A percentile compares a stretch with the other conserved stretches of the same genome.
These are phyloP conservation scores for Alosa alosa DNA, from an alignment of 2,113 vertebrate species.

Conservation along the genomic window DNA sequence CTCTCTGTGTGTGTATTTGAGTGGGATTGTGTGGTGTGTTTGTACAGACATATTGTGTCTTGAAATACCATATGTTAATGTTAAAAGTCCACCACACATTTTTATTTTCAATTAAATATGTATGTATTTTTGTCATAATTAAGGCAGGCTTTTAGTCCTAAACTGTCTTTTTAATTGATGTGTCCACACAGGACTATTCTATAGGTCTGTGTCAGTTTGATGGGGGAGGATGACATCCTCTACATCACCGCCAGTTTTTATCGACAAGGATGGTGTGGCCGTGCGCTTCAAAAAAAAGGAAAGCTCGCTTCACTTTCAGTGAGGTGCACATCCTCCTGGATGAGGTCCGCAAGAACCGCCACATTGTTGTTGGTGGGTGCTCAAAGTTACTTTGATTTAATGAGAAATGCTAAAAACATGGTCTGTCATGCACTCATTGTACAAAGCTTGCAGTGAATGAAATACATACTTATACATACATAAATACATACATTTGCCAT, in stretches of 20 bases:
- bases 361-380: constrained; percentile 71
- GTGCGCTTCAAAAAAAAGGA: constrained; percentile 73
- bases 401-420: background rate
- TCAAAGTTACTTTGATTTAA: background rate
- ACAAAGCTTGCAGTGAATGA: background rate
- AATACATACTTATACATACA: too few species aligned
- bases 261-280: constrained; percentile 54
- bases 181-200: background rate
- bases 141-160: background rate
- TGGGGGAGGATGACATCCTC: constrained; percentile 67
- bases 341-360: constrained; percentile 73
- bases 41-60: background rate
- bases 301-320: constrained; percentile 74
- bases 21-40: too few species aligned
- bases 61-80: background rate
- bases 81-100: background rate
- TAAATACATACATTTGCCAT: background rate
- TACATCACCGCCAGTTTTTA: constrained; percentile 41
- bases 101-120: background rate
- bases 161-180: background rate
- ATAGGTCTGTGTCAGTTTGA: background rate
- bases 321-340: constrained; percentile 77
- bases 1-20: background rate
- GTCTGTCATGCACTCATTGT: background rate
- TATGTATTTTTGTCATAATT: background rate